A percentile compares a stretch with the other conserved stretches of the same genome.
phyloP scores from a whole-genome alignment of 2,797 vertebrate species.

The Lemur catta region DNA sequence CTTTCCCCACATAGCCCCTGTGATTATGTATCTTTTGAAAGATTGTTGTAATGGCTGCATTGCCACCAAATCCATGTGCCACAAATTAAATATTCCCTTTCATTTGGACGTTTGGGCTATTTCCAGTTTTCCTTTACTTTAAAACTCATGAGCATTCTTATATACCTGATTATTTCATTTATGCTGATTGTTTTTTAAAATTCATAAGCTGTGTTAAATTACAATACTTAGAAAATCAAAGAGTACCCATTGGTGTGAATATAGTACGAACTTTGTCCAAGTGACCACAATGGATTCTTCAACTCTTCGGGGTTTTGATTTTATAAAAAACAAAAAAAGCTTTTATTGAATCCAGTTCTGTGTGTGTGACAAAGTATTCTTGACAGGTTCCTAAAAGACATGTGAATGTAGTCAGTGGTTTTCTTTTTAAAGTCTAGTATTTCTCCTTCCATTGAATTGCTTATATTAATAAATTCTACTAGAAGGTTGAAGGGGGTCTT shows the following conservation, averaged over 20 bases:
- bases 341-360: slow-evolving; percentile 71
- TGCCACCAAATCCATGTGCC: not conserved
- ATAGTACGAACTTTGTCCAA: not conserved
- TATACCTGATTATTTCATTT: not conserved
- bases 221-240: not conserved
- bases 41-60: not conserved
- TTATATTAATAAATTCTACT: slow-evolving; percentile 55
- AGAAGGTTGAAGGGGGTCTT: slow-evolving; percentile 26
- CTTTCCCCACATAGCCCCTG: not conserved
- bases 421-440: slow-evolving; percentile 64
- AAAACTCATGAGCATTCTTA: not conserved
- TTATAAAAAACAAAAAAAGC: not conserved
- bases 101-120: not conserved
- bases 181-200: not conserved
- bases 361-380: slow-evolving; percentile 63
- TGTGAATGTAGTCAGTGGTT: slow-evolving; percentile 69
- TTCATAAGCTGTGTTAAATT: not conserved
- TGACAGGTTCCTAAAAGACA: slow-evolving; percentile 66
- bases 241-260: not conserved
- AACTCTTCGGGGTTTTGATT: not conserved
- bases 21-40: slow-evolving; percentile 19
- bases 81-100: not conserved
- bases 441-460: slow-evolving; percentile 54
- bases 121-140: not conserved
- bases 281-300: not conserved